Percentiles rank a stretch among this genome's conserved stretches.
These are phyloP conservation scores for Drosophila vallismaia DNA, from an alignment of 2,888 invertebrate species.

Conservation along the genomic window DNA sequence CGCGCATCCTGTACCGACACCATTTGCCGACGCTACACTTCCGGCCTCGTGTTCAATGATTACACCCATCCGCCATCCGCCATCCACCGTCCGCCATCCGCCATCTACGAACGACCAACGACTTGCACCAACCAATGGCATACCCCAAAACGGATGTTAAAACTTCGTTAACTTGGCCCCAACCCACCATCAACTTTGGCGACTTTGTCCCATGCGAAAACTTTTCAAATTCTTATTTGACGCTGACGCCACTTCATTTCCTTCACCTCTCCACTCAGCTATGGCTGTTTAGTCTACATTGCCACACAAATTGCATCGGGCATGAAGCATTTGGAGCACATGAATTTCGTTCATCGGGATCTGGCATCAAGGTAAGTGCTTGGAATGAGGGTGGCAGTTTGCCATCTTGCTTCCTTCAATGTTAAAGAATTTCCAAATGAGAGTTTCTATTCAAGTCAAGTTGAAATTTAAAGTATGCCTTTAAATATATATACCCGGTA, in stretches of 20 bases:
- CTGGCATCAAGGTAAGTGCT: slow-evolving; percentile 90
- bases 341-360: slow-evolving; percentile 94
- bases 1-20: slow-evolving; percentile 80
- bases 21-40: slow-evolving; percentile 79
- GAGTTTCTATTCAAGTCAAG: not conserved
- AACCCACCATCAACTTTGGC: slow-evolving; percentile 22
- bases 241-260: slow-evolving; percentile 53
- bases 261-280: slow-evolving; percentile 86
- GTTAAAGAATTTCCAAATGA: not conserved
- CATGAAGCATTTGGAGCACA: slow-evolving; percentile 94
- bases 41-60: slow-evolving; percentile 81
- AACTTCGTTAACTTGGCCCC: slow-evolving; percentile 79
- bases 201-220: slow-evolving; percentile 57
- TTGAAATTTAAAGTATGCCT: not conserved
- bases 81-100: slow-evolving; percentile 13
- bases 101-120: slow-evolving; percentile 19
- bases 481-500: too few species aligned
- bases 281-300: slow-evolving; percentile 93
- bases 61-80: slow-evolving; percentile 62
- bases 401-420: not conserved
- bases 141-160: slow-evolving; percentile 75
- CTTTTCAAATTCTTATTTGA: slow-evolving; percentile 71
- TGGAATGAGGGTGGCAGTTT: slow-evolving; percentile 17
- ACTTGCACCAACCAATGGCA: slow-evolving; percentile 51
- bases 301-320: slow-evolving; percentile 95